Percentiles rank a stretch among this genome's conserved stretches.
phyloP scores from a whole-genome alignment of 2,797 vertebrate genomes.

The Lacerta viridis region DNA sequence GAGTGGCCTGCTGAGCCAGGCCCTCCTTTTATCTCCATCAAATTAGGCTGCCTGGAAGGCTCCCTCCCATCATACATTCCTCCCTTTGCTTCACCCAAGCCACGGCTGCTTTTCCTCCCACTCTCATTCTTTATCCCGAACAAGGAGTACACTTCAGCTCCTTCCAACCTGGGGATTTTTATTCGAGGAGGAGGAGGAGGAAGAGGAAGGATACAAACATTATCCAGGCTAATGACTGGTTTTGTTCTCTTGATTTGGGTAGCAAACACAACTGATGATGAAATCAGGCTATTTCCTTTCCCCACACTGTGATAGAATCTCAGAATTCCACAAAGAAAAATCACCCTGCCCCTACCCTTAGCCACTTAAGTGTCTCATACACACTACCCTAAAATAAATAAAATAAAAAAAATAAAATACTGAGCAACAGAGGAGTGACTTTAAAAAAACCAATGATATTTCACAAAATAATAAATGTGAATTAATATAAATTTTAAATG shows the following conservation, averaged over 20 bases:
- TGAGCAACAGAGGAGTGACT: background rate
- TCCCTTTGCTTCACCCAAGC: background rate
- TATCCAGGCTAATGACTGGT: background rate
- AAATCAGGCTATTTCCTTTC: background rate
- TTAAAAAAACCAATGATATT: background rate
- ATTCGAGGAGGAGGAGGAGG: background rate
- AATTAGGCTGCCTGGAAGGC: background rate
- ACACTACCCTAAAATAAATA: background rate
- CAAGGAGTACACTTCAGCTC: background rate
- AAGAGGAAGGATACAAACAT: background rate
- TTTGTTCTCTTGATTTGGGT: slow-evolving; percentile 13
- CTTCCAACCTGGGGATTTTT: background rate
- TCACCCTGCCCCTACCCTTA: background rate
- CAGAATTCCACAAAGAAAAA: background rate
- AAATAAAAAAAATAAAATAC: background rate
- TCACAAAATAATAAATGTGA: background rate
- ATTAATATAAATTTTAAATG: background rate
- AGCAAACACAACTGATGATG: background rate
- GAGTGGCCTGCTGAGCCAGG: background rate
- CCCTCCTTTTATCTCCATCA: background rate
- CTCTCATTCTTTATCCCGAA: background rate
- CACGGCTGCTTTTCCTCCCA: background rate
- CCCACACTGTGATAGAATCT: background rate
- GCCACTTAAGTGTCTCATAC: background rate
- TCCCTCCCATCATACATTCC: background rate